phyloP scores from a whole-genome alignment of 2,797 vertebrate species.

The Falco berigora region DNA sequence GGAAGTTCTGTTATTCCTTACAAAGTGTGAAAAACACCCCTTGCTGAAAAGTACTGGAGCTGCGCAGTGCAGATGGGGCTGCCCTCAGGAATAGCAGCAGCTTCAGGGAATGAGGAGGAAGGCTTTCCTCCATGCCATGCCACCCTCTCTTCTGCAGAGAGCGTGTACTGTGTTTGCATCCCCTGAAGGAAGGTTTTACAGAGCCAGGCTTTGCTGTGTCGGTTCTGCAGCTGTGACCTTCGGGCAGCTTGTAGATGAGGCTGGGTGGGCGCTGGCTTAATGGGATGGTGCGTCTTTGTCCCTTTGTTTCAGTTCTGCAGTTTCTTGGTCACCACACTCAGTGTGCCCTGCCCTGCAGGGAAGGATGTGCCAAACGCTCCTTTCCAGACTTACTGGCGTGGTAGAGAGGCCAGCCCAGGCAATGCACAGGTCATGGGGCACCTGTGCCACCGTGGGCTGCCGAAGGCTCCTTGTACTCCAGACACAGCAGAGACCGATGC shows the following conservation, averaged over 20 bases:
- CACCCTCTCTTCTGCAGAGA: neutral
- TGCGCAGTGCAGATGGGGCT: neutral
- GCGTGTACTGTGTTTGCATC: neutral
- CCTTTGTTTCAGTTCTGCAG: fast-evolving
- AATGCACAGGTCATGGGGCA: fast-evolving
- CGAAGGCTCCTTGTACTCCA: neutral
- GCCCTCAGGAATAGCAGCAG: neutral
- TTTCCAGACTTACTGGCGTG: neutral
- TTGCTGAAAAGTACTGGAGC: neutral
- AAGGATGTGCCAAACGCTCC: fast-evolving
- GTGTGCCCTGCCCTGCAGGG: neutral
- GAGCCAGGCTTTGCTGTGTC: neutral
- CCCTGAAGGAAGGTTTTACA: neutral
- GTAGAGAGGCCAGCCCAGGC: neutral
- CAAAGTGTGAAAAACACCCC: neutral
- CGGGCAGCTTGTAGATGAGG: neutral
- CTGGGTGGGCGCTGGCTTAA: neutral
- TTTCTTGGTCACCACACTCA: fast-evolving
- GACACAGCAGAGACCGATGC: neutral
- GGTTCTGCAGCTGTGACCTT: neutral
- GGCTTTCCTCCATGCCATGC: neutral
- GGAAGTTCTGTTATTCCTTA: neutral
- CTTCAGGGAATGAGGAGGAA: neutral
- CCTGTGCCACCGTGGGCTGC: neutral
- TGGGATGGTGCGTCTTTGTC: neutral